Evolutionary conservation across 1,140 invertebrate species (phyloP).

Genomic region (Nebria ingens): DNA sequence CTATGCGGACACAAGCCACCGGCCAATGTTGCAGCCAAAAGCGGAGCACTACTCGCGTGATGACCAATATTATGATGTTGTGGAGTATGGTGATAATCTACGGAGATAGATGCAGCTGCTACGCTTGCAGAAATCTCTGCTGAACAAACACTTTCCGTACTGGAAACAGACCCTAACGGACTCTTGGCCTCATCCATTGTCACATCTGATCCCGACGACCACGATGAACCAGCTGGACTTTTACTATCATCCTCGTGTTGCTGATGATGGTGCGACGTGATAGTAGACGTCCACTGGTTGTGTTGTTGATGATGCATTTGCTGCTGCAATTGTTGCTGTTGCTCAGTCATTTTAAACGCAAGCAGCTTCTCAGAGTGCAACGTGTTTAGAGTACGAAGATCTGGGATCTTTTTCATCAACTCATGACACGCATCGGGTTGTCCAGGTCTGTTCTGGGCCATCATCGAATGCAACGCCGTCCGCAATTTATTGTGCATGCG

Average conservation of each 20-base stretch:
- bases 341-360: conserved; percentile 84
- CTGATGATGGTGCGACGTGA: conserved; percentile 30
- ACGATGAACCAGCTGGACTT: conserved; percentile 46
- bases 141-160: conserved; percentile 65
- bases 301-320: conserved; percentile 44
- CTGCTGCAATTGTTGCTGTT: conserved; percentile 67
- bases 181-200: conserved; percentile 70
- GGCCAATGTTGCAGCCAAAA: conserved; percentile 66
- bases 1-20: conserved; percentile 54
- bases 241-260: conserved; percentile 50
- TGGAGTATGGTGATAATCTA: conserved; percentile 42
- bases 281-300: conserved; percentile 16
- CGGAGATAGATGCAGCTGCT: conserved; percentile 26
- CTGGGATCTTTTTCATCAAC: conserved; percentile 87
- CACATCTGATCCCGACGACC: conserved; percentile 58
- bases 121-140: conserved; percentile 49
- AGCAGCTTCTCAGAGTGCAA: conserved; percentile 92
- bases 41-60: conserved; percentile 51
- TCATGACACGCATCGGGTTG: conserved; percentile 72
- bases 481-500: conserved; percentile 85
- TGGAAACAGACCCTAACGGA: conserved; percentile 74
- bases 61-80: conserved; percentile 17
- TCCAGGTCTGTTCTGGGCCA: conserved; percentile 75
- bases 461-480: conserved; percentile 72
- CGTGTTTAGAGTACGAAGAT: conserved; percentile 88